phyloP scores from a whole-genome alignment of 2,888 invertebrate species.

The Chrysolina oricalcia region DNA sequence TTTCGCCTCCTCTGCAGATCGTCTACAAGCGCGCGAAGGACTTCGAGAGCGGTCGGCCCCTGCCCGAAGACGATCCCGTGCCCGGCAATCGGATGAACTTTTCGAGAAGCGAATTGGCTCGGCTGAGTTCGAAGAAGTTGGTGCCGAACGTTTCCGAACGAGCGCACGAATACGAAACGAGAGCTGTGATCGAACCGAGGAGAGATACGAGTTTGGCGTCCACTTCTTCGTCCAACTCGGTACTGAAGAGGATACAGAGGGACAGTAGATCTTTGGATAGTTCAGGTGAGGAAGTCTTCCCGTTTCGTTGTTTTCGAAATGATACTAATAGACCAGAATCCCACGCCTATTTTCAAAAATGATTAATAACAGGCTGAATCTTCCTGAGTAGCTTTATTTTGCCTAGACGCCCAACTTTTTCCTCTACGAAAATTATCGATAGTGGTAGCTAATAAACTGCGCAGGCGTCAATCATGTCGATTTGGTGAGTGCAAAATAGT shows the following conservation, averaged over 20 bases:
- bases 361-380: no score
- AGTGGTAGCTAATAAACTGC: no score
- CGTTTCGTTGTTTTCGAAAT: neutral
- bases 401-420: no score
- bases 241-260: conserved; percentile 67
- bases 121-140: conserved; percentile 78
- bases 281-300: conserved; percentile 68
- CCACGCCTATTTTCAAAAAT: no score
- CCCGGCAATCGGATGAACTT: conserved; percentile 79
- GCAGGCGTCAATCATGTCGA: no score
- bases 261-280: conserved; percentile 76
- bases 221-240: conserved; percentile 57
- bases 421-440: no score
- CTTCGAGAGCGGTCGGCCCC: conserved; percentile 80
- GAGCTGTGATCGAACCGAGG: conserved; percentile 68
- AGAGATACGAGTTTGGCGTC: conserved; percentile 63
- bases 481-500: no score
- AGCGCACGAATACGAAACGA: conserved; percentile 82
- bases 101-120: conserved; percentile 79
- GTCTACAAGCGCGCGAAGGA: conserved; percentile 84
- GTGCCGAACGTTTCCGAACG: conserved; percentile 85
- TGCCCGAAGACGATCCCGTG: conserved; percentile 74
- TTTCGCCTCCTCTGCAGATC: conserved; percentile 75
- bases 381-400: no score
- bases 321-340: no score